phyloP scores from a whole-genome alignment of 1,140 invertebrate genomes.

The Mactra quadrangularis region DNA sequence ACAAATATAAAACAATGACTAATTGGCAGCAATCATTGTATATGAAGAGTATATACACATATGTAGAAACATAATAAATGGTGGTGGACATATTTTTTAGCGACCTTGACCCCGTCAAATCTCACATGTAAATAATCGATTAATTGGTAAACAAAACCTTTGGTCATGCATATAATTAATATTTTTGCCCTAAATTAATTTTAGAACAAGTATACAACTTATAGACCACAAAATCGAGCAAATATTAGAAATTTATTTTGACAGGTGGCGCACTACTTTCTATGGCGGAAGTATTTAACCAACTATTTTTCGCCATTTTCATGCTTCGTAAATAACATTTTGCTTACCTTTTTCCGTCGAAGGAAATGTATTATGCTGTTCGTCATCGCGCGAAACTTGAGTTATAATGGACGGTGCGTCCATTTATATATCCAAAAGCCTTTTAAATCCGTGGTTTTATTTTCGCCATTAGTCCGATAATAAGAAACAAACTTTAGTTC shows the following conservation, averaged over 20 bases:
- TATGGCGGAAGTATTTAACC: constrained; percentile 36
- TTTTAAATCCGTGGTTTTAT: constrained; percentile 76
- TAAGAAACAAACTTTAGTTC: constrained; percentile 28
- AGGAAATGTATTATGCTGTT: constrained; percentile 95
- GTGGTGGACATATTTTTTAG: no score
- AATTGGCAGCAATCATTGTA: no score
- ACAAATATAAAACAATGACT: no score
- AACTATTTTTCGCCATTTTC: constrained; percentile 62
- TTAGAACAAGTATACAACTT: no score
- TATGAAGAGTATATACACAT: no score
- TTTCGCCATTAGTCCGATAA: constrained; percentile 28
- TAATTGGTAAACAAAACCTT: constrained; percentile 27
- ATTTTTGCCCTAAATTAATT: no score
- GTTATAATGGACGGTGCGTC: constrained; percentile 99
- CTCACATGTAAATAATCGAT: constrained; percentile 52
- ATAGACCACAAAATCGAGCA: neutral
- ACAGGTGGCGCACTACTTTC: constrained; percentile 59
- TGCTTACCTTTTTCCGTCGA: constrained; percentile 93
- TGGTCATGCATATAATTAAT: neutral
- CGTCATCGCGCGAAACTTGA: constrained; percentile 98
- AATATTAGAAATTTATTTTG: neutral
- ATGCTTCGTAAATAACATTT: constrained; percentile 36
- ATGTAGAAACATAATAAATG: no score
- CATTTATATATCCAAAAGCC: constrained; percentile 88
- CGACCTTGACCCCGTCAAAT: constrained; percentile 34